Base-by-base conservation (phyloP, 2,797 vertebrate species). In the Antrozous pallidus region DNA sequence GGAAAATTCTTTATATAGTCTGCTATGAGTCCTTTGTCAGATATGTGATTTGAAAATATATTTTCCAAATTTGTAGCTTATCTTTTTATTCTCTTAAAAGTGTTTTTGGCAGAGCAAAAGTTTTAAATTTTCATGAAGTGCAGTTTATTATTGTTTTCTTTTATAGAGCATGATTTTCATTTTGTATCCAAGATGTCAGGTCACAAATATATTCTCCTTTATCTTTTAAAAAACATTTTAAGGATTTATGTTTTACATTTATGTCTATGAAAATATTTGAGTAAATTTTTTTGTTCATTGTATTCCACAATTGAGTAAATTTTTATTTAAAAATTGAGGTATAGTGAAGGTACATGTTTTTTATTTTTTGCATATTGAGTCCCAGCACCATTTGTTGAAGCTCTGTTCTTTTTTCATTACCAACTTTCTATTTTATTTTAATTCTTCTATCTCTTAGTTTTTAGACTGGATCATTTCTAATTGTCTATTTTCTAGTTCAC, bases 31-130 rank as follows among this genome's bases (percentile, higher is more conserved):
- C 36, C 49, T 83, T 95, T 94, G 65, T 95, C 86, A 92, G 40
- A 77, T 89, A 81, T 18, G 51, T 90, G 91, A 95, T 94, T 95
- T 85, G 79, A 58, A 96, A 94, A 94, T 89, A 86, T 61, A 89
- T 89, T 94, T 69, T 79, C 38, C 87, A 95, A 92, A 67, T 61
- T 47, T 83, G 33, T 67, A 94, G 26, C 36, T 93, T 91, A 63
- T 93, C 91, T 83, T 95, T 95, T 95, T 90, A 80, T 85, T 95
- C 86, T 94, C 90, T 94, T 93, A 91, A 95, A 96, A 94, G 89
- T 96, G 74, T 63, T 93, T 95, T 84, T 95, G 84, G 87, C 83
- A 94, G 18, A 94, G 73, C 6, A 79, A 90, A 90, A 88, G 71
- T 90, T 95, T 97, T 82, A 80, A 88, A 95, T 88, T 95, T 94